Base-by-base conservation (phyloP, 2,888 invertebrate genomes). In the Aporophyla nigra region DNA sequence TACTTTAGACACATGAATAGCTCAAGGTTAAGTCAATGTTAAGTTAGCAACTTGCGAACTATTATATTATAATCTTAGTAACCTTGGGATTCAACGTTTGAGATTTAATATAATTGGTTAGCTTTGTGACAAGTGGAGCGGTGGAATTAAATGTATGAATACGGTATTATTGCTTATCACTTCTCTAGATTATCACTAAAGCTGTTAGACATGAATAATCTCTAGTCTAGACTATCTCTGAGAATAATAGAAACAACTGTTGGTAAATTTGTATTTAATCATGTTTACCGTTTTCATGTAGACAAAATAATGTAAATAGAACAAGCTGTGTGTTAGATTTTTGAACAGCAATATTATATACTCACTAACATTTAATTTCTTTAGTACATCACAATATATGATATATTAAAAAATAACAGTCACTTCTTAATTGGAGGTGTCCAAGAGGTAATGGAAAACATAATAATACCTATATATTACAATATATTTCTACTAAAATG, bases 101-200 rank as follows among this genome's bases (percentile, higher is more conserved):
- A 74, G 69, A 82, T 73, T 73, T 78, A 83, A 83, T 74, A 74
- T 67, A 78, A 74, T 79, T 59, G 66, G 56, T 71, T 71, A 40
- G 63, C 68, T 71, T 78, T 74, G 78, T 49, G 62, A 56, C 56
- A 51, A 73, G 61, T 67, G n/a, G 53, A 58, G 33, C n/a, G 40
- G 51, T 62, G 7, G 24, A 68, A 54, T 9, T 63, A 68, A 54
- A 40, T 54, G 43, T 79, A 53, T 54, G 61, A 80, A 24, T 62
- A 78, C 51, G 53, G 62, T 56, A 49, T 43, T 24, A 61, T 7
- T 21, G 27, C 27, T 66, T 61, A 74, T 58, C 19, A 66, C 16
- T 62, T 46, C 49, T 51, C 5, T 14, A 27, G 51, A 74, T 67
- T 67, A 56, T 67, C 33, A 46, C 24, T 53, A 3, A 49, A 27